Evolutionary conservation across 2,888 invertebrate species (phyloP).

Genomic region (Craniophora ligustri): DNA sequence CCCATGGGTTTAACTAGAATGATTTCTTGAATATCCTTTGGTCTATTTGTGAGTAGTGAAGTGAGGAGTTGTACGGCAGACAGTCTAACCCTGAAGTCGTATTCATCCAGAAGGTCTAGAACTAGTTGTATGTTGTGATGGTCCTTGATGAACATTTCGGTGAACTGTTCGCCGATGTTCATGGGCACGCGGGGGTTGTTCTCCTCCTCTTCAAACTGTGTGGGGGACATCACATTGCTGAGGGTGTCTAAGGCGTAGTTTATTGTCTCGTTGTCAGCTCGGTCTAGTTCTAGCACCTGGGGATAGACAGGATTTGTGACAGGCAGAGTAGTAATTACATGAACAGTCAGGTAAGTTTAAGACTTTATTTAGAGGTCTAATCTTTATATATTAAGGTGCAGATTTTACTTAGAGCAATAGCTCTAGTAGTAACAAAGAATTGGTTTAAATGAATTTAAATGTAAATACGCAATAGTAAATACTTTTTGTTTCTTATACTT

Average conservation of each 20-base stretch:
- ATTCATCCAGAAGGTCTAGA: constrained; percentile 96
- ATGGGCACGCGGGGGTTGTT: constrained; percentile 90
- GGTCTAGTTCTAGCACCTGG: constrained; percentile 95
- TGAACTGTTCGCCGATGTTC: constrained; percentile 97
- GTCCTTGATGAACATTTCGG: constrained; percentile 98
- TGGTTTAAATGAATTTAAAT: too few species aligned
- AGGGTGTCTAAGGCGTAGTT: constrained; percentile 97
- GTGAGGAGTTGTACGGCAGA: constrained; percentile 96
- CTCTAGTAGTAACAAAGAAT: too few species aligned
- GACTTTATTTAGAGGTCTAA: too few species aligned
- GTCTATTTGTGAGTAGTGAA: constrained; percentile 95
- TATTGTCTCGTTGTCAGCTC: constrained; percentile 96
- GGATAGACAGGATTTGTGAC: constrained; percentile 52
- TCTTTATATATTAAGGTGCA: too few species aligned
- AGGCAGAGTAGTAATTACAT: too few species aligned
- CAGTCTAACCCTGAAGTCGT: constrained; percentile 97
- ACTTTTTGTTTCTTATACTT: too few species aligned
- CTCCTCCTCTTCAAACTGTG: constrained; percentile 94
- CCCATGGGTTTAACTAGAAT: constrained; percentile 98
- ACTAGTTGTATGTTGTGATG: constrained; percentile 94
- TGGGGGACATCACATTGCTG: constrained; percentile 95
- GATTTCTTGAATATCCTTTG: constrained; percentile 96
- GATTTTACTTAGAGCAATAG: too few species aligned
- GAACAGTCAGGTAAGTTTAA: too few species aligned
- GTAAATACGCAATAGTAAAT: too few species aligned